Evolutionary conservation across 2,797 vertebrate species (phyloP).

Genomic region (Takifugu rubripes): DNA sequence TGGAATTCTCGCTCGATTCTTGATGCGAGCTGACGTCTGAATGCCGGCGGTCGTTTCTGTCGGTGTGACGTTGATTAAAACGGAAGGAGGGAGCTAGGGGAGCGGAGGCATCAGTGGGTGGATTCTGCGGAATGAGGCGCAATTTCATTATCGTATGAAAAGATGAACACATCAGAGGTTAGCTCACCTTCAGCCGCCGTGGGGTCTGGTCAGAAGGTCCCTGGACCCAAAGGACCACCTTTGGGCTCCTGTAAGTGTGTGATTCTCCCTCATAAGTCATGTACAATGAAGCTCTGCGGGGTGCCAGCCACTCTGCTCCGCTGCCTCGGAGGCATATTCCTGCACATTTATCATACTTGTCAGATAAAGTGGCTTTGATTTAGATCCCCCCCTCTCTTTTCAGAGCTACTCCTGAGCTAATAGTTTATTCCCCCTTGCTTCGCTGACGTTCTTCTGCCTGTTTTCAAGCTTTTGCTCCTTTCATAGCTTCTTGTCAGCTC

Average conservation of each 20-base stretch:
- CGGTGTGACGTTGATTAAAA: slow-evolving; percentile 14
- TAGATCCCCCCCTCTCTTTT: slow-evolving; percentile 20
- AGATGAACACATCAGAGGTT: too few species aligned
- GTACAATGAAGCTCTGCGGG: slow-evolving; percentile 31
- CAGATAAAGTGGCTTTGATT: slow-evolving; percentile 53
- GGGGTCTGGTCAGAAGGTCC: background rate
- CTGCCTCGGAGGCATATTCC: slow-evolving; percentile 32
- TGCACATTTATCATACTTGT: slow-evolving; percentile 59
- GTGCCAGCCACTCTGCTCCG: slow-evolving; percentile 36
- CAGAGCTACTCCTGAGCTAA: slow-evolving; percentile 35
- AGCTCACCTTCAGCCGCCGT: too few species aligned
- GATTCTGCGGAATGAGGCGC: too few species aligned
- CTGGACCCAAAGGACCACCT: background rate
- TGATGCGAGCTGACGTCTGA: background rate
- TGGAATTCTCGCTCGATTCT: slow-evolving; percentile 9
- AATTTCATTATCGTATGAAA: too few species aligned
- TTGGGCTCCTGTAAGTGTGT: slow-evolving; percentile 22
- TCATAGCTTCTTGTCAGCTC: slow-evolving; percentile 55
- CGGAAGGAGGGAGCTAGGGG: slow-evolving; percentile 1
- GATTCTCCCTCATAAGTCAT: slow-evolving; percentile 16
- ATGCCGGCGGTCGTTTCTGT: slow-evolving; percentile 31
- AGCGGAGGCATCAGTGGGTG: too few species aligned
- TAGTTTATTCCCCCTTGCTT: slow-evolving; percentile 26
- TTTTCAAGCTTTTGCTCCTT: slow-evolving; percentile 17
- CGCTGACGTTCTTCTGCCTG: background rate